Conservation (phyloP, 2,113 vertebrate species). For the Sylvilagus bachmani region DNA sequence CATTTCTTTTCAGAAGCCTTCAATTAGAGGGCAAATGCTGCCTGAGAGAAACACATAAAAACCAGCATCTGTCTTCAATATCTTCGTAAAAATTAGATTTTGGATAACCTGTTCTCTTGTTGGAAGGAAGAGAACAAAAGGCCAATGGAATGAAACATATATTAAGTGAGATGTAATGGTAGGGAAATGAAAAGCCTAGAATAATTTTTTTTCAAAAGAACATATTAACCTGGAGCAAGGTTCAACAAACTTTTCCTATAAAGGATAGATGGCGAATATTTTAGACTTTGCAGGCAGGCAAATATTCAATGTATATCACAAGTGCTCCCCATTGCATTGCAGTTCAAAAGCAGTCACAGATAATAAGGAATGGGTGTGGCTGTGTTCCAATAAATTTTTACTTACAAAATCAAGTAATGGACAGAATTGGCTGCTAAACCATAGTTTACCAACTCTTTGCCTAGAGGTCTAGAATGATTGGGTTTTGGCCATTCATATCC, state of each 20-base stretch:
- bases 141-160: background rate
- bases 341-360: background rate
- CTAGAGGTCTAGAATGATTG: background rate
- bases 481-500: background rate
- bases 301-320: background rate
- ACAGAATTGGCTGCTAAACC: no score
- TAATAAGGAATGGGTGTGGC: background rate
- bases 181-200: background rate
- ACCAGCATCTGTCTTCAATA: background rate
- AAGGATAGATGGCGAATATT: background rate
- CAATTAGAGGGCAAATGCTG: constrained; percentile 24
- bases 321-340: background rate
- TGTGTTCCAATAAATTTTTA: background rate
- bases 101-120: background rate
- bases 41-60: constrained; percentile 34
- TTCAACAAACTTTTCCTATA: background rate
- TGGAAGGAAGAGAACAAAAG: background rate
- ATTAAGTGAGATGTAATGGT: background rate
- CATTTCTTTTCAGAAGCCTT: constrained; percentile 49
- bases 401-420: background rate
- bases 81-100: constrained; percentile 34
- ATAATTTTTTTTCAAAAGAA: background rate
- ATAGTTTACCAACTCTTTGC: background rate
- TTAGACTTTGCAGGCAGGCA: background rate
- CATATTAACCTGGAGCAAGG: background rate